A percentile compares a stretch with the other conserved stretches of the same genome.
Evolutionary conservation across 2,113 vertebrate genomes (phyloP).

Genomic region (Scopus umbretta): DNA sequence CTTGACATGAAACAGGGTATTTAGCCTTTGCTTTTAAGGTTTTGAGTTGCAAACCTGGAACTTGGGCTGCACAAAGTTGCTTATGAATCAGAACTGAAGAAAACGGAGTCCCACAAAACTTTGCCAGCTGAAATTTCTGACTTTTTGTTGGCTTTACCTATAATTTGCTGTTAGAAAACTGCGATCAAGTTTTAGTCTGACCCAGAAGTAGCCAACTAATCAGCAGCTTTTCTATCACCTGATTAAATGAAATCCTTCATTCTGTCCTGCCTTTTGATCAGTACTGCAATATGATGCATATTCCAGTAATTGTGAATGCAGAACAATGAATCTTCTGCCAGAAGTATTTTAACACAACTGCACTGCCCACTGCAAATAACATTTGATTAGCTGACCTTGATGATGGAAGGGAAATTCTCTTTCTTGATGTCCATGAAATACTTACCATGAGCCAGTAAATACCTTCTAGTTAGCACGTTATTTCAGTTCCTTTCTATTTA

Average conservation of each 20-base stretch:
- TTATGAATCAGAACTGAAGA: background rate
- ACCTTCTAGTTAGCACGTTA: background rate
- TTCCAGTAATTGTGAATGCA: constrained; percentile 2
- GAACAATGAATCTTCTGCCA: constrained; percentile 1
- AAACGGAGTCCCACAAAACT: background rate
- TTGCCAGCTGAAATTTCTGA: background rate
- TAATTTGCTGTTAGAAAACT: constrained; percentile 45
- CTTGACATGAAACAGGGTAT: background rate
- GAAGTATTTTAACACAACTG: background rate
- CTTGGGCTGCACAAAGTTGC: background rate
- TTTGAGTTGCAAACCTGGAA: background rate
- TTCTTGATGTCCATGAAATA: background rate
- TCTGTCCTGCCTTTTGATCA: constrained; percentile 5
- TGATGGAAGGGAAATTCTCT: background rate
- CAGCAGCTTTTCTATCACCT: background rate
- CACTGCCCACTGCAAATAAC: background rate
- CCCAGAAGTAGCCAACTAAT: constrained; percentile 22
- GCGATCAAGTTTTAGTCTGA: constrained; percentile 27
- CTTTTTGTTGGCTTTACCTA: constrained; percentile 20
- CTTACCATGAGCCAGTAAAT: background rate
- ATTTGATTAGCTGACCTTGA: background rate
- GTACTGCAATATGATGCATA: background rate
- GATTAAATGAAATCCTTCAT: constrained; percentile 53
- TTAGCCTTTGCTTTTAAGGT: background rate
- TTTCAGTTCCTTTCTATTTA: background rate